Evolutionary conservation across 2,113 vertebrate species (phyloP).

Genomic region (Hemicordylus capensis): DNA sequence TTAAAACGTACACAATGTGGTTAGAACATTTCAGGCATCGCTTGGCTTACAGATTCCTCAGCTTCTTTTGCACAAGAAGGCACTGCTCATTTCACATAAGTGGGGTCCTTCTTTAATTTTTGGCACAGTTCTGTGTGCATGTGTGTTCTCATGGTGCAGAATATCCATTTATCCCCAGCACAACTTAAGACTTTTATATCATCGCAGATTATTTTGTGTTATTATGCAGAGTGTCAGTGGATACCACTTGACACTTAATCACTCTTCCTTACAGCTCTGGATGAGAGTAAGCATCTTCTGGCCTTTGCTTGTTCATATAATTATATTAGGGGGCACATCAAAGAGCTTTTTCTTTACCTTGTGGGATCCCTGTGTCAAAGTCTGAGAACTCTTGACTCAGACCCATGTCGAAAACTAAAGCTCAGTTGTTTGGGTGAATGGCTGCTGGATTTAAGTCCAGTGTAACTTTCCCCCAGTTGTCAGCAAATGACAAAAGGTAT

Average conservation of each 20-base stretch:
- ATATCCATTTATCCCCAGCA: not conserved
- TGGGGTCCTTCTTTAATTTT: not conserved
- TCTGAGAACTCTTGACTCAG: not conserved
- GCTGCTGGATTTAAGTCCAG: not conserved
- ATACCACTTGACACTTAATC: not conserved
- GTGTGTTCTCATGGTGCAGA: not conserved
- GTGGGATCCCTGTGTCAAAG: not conserved
- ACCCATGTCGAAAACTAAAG: not conserved
- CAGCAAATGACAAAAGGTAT: not conserved
- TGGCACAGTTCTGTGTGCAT: not conserved
- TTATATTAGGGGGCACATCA: not conserved
- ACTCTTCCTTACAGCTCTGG: not conserved
- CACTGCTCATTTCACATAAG: not conserved
- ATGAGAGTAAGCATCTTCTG: not conserved
- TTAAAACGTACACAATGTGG: not conserved
- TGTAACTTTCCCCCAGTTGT: not conserved
- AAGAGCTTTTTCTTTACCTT: not conserved
- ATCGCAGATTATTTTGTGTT: not conserved
- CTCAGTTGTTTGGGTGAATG: fast-evolving
- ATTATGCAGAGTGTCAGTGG: not conserved
- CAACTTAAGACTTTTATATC: not conserved
- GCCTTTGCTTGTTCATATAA: not conserved
- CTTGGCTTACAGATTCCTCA: not conserved
- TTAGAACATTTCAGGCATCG: not conserved
- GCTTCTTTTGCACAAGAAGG: not conserved